Conservation (phyloP, 2,113 vertebrate genomes). For the Aegotheles bennettii region DNA sequence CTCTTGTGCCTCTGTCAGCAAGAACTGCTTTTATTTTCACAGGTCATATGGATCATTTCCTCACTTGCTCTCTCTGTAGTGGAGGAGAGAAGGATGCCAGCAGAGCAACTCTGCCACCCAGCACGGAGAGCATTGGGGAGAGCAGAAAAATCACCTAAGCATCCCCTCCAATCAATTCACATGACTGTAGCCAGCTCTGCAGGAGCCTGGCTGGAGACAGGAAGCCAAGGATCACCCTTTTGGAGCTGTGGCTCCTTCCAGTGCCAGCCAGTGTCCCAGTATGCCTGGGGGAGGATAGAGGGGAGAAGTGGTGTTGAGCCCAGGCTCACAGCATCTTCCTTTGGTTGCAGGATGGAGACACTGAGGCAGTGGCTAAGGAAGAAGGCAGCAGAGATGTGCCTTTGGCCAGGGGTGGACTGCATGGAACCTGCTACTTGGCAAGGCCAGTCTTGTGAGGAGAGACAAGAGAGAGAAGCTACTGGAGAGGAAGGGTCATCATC, state of each 20-base stretch:
- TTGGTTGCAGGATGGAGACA: neutral
- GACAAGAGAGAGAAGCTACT: neutral
- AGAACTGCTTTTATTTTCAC: neutral
- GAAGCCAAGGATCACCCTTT: neutral
- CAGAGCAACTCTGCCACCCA: neutral
- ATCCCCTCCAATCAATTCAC: neutral
- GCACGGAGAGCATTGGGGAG: neutral
- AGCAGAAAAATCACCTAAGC: neutral
- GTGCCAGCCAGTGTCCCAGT: neutral
- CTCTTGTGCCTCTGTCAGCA: neutral
- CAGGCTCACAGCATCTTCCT: neutral
- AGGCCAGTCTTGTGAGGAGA: rapidly evolving
- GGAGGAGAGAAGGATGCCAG: neutral
- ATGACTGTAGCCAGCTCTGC: neutral
- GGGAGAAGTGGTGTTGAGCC: neutral
- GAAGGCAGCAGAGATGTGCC: neutral
- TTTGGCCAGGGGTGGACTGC: neutral
- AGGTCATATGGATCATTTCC: neutral
- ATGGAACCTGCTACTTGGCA: neutral
- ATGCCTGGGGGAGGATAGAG: neutral
- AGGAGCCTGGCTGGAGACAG: neutral
- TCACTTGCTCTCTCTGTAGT: neutral
- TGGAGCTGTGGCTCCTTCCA: neutral
- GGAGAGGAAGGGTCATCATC: neutral
- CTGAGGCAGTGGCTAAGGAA: neutral